These are phyloP conservation scores for Drosophila busckii DNA, from an alignment of 1,140 invertebrate species.

Conservation along the genomic window DNA sequence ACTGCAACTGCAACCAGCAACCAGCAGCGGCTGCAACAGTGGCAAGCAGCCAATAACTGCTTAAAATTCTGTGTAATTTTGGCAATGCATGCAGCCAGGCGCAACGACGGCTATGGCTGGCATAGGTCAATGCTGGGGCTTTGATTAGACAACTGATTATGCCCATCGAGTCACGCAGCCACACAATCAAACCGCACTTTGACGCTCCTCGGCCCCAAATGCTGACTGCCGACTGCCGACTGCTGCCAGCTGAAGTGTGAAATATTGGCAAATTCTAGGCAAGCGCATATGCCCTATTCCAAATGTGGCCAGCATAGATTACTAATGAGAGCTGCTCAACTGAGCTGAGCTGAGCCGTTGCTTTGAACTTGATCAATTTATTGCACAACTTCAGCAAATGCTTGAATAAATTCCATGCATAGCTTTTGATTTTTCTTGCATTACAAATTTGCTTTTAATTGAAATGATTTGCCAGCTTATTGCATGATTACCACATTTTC, in stretches of 20 bases:
- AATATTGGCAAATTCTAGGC: conserved; percentile 54
- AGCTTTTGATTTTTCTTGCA: conserved; percentile 12
- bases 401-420: background rate
- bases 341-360: no score
- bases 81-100: conserved; percentile 25
- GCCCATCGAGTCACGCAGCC: conserved; percentile 18
- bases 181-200: background rate
- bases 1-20: background rate
- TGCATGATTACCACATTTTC: conserved; percentile 31
- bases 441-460: conserved; percentile 68
- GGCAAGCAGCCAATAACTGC: background rate
- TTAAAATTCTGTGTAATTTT: conserved; percentile 46
- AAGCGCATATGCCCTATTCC: no score
- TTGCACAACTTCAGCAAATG: no score
- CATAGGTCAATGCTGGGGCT: conserved; percentile 29
- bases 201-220: conserved; percentile 17
- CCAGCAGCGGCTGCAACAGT: background rate
- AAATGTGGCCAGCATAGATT: no score
- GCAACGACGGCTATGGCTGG: conserved; percentile 2
- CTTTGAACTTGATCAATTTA: no score
- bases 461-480: conserved; percentile 56
- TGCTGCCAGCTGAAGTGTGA: conserved; percentile 54
- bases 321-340: no score
- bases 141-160: conserved; percentile 64
- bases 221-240: conserved; percentile 13